Evolutionary conservation across 1,140 invertebrate species (phyloP), one percentile per base, ranked within the genome.

Genomic region (Panagrolaimus sp.): DNA sequence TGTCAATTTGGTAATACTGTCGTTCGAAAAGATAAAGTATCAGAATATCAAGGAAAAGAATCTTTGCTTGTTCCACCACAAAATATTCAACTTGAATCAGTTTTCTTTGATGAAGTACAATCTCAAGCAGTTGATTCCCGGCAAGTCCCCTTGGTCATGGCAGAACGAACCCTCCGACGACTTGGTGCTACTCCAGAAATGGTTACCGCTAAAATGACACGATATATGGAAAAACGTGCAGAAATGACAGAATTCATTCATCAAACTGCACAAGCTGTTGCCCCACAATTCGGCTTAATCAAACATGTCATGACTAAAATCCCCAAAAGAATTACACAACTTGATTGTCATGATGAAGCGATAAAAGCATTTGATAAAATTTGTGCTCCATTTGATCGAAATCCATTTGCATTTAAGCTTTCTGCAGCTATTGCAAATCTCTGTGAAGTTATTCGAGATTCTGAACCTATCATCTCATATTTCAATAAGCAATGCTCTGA

Each of bases 361-460:
- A 57, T 57, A 11, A 57, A 57, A 57, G 51, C 51, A 0, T 57
- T 57, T 20, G 51, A 57, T 27, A 14, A 5, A 11, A 9, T 25
- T n/a, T 57, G 51, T 27, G 51, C 51, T n/a, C 51, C 51, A 11
- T 57, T 57, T 13, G 51, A 57, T 27, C 51, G 51, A 11, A 57
- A 57, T 20, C 51, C 51, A 11, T 57, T 25, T 27, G 51, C 51
- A 5, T 57, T 57, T 20, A 27, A 20, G 3, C 51, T 57, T 20
- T 57, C 51, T 23, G 20, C 51, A 0, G 51, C 27, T 5, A 25
- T 57, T 27, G 51, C 51, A 11, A 57, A 57, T 13, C 51, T 57
- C 13, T 57, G 51, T 16, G 51, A 57, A 57, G 51, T 57, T 27
- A 27, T 57, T 27, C 51, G 51, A 11, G 51, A 57, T 20, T 27